Percentiles rank a stretch among this genome's conserved stretches.
phyloP scores from a whole-genome alignment of 2,113 vertebrate genomes.

The Callochromis pleurospilus region DNA sequence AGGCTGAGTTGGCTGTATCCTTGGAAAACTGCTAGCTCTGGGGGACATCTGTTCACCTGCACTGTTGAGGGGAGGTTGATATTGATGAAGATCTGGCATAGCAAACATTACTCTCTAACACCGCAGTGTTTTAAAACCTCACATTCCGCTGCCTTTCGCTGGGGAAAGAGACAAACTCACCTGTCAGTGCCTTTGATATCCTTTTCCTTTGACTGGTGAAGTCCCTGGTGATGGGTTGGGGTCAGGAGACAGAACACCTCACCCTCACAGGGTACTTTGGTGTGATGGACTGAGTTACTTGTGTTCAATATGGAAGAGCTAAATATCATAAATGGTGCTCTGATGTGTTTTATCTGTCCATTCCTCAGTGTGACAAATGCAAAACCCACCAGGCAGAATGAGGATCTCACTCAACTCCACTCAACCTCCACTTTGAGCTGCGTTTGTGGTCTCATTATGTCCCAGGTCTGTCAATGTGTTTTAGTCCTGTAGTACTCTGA shows the following conservation, averaged over 20 bases:
- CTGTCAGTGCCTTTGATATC: not conserved
- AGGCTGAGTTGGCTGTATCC: not conserved
- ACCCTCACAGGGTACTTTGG: not conserved
- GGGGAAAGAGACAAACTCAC: not conserved
- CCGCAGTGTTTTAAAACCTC: not conserved
- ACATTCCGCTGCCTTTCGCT: not conserved
- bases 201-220: not conserved
- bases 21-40: not conserved
- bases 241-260: not conserved
- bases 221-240: not conserved
- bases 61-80: not conserved
- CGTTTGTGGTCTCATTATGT: not conserved
- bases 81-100: not conserved
- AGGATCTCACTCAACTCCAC: not conserved
- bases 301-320: not conserved
- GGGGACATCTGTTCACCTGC: not conserved
- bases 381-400: not conserved
- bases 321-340: not conserved
- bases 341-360: not conserved
- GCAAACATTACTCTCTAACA: not conserved
- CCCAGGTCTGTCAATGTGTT: not conserved
- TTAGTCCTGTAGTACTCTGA: not conserved
- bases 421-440: not conserved
- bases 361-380: not conserved
- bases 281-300: not conserved